Conservation (phyloP, 2,113 vertebrate genomes). For the Halichoeres trimaculatus region DNA sequence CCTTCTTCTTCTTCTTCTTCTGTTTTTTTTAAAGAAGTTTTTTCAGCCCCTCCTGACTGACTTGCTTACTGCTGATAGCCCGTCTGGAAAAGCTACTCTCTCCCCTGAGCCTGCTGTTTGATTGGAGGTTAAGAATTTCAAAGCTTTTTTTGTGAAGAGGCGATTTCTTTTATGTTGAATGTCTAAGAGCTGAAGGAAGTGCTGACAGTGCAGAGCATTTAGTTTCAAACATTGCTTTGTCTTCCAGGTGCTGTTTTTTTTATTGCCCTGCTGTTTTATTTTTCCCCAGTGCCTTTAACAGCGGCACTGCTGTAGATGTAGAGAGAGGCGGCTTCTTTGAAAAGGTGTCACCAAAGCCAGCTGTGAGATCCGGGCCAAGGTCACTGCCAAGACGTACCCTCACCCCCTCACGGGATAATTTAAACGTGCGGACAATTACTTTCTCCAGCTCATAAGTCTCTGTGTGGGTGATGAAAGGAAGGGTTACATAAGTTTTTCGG, state of each 20-base stretch:
- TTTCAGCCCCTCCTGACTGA: constrained; percentile 19
- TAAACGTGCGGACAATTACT: constrained; percentile 16
- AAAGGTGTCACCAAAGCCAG: constrained; percentile 56
- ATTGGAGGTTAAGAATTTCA: constrained; percentile 57
- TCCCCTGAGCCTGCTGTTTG: constrained; percentile 23
- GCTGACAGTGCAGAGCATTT: constrained; percentile 71
- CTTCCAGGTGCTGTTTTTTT: constrained; percentile 73
- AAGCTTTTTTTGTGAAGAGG: constrained; percentile 40
- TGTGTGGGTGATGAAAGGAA: constrained; percentile 8
- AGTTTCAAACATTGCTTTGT: constrained; percentile 59
- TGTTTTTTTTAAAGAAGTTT: not conserved
- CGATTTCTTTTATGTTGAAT: constrained; percentile 56
- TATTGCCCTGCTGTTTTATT: constrained; percentile 45
- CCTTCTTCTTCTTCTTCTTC: constrained; percentile 22
- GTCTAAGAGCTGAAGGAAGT: constrained; percentile 61
- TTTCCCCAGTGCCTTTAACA: constrained; percentile 28
- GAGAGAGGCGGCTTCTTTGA: constrained; percentile 39
- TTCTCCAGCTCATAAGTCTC: not conserved
- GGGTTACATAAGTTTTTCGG: not conserved
- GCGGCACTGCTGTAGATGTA: constrained; percentile 42
- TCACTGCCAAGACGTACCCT: constrained; percentile 39
- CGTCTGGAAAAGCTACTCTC: constrained; percentile 15
- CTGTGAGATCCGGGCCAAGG: constrained; percentile 50
- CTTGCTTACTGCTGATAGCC: constrained; percentile 47
- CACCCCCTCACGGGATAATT: constrained; percentile 14